These are phyloP conservation scores for Scelioninae gen. 1 DNA, from an alignment of 2,888 invertebrate species.

Conservation along the genomic window DNA sequence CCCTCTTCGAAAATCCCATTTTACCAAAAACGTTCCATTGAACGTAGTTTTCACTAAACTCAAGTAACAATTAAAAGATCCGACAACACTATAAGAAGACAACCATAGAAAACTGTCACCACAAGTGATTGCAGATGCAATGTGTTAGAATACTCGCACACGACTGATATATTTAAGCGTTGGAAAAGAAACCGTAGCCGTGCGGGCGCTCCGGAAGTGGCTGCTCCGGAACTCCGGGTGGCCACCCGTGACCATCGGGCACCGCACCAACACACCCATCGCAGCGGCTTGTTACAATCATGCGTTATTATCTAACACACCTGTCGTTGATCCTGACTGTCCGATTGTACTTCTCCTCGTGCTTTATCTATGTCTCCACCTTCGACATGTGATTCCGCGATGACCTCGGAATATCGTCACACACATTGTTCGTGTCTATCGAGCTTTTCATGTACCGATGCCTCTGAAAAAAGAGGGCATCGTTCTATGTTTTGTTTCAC, in stretches of 20 bases:
- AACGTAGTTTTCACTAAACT: background rate
- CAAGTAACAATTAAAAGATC: background rate
- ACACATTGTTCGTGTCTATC: conserved; percentile 39
- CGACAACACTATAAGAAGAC: background rate
- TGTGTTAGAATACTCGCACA: conserved; percentile 49
- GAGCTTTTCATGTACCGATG: conserved; percentile 32
- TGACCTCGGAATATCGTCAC: conserved; percentile 37
- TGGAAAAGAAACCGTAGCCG: conserved; percentile 78
- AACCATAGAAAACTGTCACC: conserved; percentile 39
- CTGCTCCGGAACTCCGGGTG: conserved; percentile 83
- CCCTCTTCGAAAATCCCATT: conserved; percentile 60
- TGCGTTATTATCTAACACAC: conserved; percentile 76
- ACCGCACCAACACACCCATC: conserved; percentile 75
- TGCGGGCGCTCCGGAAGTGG: conserved; percentile 81
- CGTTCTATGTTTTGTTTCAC: conserved; percentile 22
- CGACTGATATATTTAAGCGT: conserved; percentile 68
- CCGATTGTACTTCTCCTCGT: conserved; percentile 59
- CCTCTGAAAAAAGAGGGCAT: conserved; percentile 13
- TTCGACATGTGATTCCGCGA: conserved; percentile 41
- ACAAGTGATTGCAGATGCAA: conserved; percentile 61
- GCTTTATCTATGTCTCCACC: conserved; percentile 64
- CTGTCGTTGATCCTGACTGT: conserved; percentile 64
- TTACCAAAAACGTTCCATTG: conserved; percentile 19
- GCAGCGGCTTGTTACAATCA: conserved; percentile 56
- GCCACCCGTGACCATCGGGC: conserved; percentile 83